Conservation (phyloP, 2,797 vertebrate species). For the Lacerta viridis region DNA sequence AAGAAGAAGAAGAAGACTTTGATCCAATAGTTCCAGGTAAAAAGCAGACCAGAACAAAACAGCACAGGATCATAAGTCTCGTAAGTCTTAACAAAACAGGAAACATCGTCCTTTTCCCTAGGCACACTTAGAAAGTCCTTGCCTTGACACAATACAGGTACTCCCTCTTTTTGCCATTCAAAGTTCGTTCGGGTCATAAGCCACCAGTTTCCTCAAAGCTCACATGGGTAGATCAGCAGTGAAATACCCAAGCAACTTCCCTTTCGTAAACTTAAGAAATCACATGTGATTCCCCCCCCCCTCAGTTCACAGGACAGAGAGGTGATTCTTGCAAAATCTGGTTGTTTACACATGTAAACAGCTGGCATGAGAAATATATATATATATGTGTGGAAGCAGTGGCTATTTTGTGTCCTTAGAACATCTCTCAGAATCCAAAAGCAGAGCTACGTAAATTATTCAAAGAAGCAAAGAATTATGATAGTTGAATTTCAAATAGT, state of each 20-base stretch:
- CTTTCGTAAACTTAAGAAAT: slow-evolving; percentile 1
- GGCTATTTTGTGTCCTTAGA: background rate
- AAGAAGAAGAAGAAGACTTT: too few species aligned
- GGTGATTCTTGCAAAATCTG: background rate
- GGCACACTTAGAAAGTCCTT: too few species aligned
- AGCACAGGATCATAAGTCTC: background rate
- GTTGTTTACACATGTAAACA: background rate
- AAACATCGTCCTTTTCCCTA: background rate
- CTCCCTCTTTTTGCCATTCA: background rate
- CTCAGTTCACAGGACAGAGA: background rate
- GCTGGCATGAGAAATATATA: background rate
- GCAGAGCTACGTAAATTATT: background rate
- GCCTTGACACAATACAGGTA: background rate
- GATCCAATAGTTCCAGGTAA: background rate
- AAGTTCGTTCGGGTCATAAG: background rate
- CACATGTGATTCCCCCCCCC: background rate
- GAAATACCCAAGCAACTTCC: background rate
- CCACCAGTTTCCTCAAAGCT: background rate
- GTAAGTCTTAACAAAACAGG: background rate
- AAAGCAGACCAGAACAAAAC: background rate
- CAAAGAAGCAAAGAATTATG: background rate
- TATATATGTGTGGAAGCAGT: background rate
- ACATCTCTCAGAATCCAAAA: background rate
- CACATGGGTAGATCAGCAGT: background rate
- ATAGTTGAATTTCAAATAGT: too few species aligned